Evolutionary conservation across 1,140 invertebrate genomes (phyloP), one percentile per base, ranked within the genome.

Genomic region (Delia radicum): DNA sequence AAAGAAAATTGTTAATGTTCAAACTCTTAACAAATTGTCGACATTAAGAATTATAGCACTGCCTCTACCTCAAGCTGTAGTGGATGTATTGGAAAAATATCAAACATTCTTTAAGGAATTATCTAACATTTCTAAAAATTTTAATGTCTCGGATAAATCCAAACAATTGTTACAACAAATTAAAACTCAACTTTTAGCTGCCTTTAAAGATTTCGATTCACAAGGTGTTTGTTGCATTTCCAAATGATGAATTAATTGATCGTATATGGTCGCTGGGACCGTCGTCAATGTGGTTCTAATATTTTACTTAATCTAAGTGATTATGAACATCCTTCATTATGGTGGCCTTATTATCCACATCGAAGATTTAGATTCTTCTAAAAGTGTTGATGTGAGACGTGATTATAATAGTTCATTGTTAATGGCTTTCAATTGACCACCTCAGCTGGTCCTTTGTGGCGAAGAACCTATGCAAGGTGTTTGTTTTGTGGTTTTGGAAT

Each of bases 391-490:
- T 84, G 79, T 86, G 0, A 87, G 90, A 21, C 85, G 87, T 79
- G 89, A 90, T 81, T 94, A 91, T 81, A 93, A 93, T 80, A 92
- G 90, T 82, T 94, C 92, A 87, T 99, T 83, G 89, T 99, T 2
- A 97, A 94, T 88, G 97, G 98, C 2, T 99, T 99, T 87, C 95
- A 99, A 89, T 85, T 99, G 81, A 96, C 96, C 0, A 94, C 95
- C 2, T 86, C 94, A 15, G 91, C 94, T 63, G 97, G 98, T 4
- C 96, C 96, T 4, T 84, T 98, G 21, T 99, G 97, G n/a, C 88
- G 96, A 98, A 85, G 97, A 99, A 82, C 95, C 96, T 18, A 95
- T 98, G 93, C 94, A 94, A 89, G 97, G 97, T 1, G 95, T 98
- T 0, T 95, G 92, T 74, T 98, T 98, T 87, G 88, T 95, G 77